A percentile compares a stretch with the other conserved stretches of the same genome.
Evolutionary conservation across 64 coral and sea anemone species (phyloP).

Genomic region (Actinia equina): DNA sequence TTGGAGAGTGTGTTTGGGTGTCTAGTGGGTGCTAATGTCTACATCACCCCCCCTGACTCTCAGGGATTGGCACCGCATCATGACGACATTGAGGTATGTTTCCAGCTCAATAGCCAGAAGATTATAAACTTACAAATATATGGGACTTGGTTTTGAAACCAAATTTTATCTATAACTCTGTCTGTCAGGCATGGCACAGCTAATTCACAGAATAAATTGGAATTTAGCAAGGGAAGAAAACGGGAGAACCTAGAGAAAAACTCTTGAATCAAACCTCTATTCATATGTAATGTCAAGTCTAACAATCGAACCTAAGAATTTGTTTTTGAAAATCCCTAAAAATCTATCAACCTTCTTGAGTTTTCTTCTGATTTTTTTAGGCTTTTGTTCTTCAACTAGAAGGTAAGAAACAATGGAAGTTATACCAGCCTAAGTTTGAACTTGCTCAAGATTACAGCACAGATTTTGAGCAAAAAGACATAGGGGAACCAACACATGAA

Average conservation of each 20-base stretch:
- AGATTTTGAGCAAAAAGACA: constrained; percentile 51
- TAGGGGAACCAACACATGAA: constrained; percentile 83
- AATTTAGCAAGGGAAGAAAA: too few species aligned
- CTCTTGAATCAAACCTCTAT: too few species aligned
- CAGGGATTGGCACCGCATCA: constrained; percentile 85
- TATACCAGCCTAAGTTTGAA: constrained; percentile 65
- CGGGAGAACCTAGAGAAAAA: too few species aligned
- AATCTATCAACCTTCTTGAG: background rate
- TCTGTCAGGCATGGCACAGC: too few species aligned
- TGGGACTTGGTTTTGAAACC: too few species aligned
- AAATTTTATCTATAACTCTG: too few species aligned
- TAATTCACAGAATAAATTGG: too few species aligned
- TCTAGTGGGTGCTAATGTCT: constrained; percentile 82
- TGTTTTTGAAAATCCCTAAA: too few species aligned
- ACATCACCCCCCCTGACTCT: constrained; percentile 49
- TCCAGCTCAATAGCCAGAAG: too few species aligned
- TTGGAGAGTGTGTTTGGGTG: constrained; percentile 69
- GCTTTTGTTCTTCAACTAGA: constrained; percentile 86
- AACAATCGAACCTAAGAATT: too few species aligned
- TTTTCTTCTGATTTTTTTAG: constrained; percentile 35
- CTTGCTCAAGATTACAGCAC: constrained; percentile 78
- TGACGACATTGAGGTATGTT: constrained; percentile 80
- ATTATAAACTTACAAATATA: too few species aligned
- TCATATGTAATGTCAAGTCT: too few species aligned
- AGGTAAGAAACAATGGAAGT: constrained; percentile 80